Conservation (phyloP, 92 coral and sea anemone genomes). For the Micromussa lordhowensis region DNA sequence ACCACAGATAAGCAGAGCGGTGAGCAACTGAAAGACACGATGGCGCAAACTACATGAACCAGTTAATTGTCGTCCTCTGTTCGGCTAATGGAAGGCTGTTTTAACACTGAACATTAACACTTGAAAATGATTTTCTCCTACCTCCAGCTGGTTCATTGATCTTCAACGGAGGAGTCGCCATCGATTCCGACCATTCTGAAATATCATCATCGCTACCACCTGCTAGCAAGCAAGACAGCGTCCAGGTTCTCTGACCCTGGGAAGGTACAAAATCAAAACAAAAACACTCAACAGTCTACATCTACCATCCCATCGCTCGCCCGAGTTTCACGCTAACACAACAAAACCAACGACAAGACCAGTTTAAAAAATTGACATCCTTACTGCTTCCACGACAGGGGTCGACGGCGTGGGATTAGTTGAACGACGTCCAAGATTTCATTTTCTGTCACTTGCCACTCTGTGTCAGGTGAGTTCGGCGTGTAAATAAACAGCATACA, state of each 20-base stretch:
- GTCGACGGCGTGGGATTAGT: background rate
- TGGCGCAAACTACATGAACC: background rate
- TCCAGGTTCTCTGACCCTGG: constrained; percentile 40
- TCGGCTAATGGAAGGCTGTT: constrained; percentile 5
- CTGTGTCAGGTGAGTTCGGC: constrained; percentile 7
- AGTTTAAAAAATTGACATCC: background rate
- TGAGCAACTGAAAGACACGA: background rate
- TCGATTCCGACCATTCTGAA: constrained; percentile 82
- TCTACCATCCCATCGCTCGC: background rate
- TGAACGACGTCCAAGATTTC: background rate
- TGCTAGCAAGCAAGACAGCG: constrained; percentile 51
- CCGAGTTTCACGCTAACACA: background rate
- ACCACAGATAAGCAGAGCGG: constrained; percentile 24
- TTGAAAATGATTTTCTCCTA: background rate
- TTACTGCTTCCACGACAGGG: background rate
- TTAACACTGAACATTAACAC: constrained; percentile 9
- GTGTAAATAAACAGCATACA: background rate
- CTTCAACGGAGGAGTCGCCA: constrained; percentile 88
- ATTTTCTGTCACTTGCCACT: background rate
- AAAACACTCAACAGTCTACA: background rate
- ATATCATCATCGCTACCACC: constrained; percentile 42
- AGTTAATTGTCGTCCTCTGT: background rate
- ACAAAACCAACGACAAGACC: background rate
- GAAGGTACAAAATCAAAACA: background rate
- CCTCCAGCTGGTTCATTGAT: constrained; percentile 32